Evolutionary conservation across 2,113 vertebrate species (phyloP), one percentile per base, ranked within the genome.

Genomic region (Campylomormyrus tamandua): DNA sequence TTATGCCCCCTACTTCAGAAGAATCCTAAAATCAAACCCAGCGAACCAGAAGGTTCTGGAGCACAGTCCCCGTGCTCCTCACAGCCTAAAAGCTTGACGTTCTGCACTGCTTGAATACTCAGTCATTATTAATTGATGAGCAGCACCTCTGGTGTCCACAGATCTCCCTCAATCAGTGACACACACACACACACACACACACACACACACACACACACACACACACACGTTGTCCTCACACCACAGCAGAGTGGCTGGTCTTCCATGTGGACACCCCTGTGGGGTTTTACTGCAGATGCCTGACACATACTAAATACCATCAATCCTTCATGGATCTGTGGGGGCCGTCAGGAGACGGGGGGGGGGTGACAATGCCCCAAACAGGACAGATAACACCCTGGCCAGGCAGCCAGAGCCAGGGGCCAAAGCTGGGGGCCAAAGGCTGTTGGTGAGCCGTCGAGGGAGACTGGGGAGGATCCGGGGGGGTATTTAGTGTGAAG

Each of bases 301-400:
- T 83, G 88, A 24, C 70, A 24, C 21, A 52, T 9, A 24, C 31
- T 53, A 83, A 83, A 87, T 87, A 86, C 89, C 88, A 86, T 88
- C 91, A 91, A 93, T 93, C 90, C 90, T 91, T 91, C 92, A 87
- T 39, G 52, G 35, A 91, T 46, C 92, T 46, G 85, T 39, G 87
- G 17, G 62, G 91, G 17, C 49, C 80, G 24, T 84, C 17, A 42
- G 90, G 35, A 89, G 88, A 49, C 2, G 17, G 15, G 1, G 21
- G 3, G 49, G 7, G 17, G 70, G 70, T 83, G 52, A 39, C 50
- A 2, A 56, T 58, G 50, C 19, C 35, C 49, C 6, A 39, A 9
- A 35, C 31, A 39, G 39, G n/a, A 89, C 8, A 39, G 42, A 84
- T 53, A 42, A 8, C 17, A 17, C 19, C 35, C 31, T 39, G 27